Evolutionary conservation across 2,113 vertebrate species (phyloP).

Genomic region (Zosterops borbonicus): DNA sequence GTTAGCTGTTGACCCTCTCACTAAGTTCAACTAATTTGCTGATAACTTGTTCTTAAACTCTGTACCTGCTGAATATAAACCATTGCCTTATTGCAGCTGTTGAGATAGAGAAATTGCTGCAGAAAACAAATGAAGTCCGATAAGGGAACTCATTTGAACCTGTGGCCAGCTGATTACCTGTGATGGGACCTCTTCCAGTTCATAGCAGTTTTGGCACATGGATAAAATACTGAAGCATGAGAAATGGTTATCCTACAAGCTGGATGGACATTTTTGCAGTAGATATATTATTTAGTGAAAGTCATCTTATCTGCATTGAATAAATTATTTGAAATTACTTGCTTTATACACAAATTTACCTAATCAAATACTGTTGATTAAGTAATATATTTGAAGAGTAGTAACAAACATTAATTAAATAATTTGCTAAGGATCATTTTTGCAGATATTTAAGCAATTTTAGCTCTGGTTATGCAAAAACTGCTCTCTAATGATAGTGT

Average conservation of each 20-base stretch:
- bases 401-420: background rate
- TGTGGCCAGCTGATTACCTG: background rate
- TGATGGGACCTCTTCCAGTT: background rate
- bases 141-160: background rate
- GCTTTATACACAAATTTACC: background rate
- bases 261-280: background rate
- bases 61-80: background rate
- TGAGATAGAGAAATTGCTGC: background rate
- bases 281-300: background rate
- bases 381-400: background rate
- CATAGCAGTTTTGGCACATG: background rate
- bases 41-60: slow-evolving; percentile 25
- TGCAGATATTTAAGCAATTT: background rate
- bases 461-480: background rate
- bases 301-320: background rate
- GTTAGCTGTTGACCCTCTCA: background rate
- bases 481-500: background rate
- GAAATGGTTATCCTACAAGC: background rate
- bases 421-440: background rate
- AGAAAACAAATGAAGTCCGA: background rate
- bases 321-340: background rate
- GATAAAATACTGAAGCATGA: background rate
- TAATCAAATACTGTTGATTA: background rate
- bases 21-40: background rate
- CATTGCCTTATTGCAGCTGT: background rate